Base-by-base conservation (phyloP, 2,888 invertebrate species). In the Encarsia formosa region DNA sequence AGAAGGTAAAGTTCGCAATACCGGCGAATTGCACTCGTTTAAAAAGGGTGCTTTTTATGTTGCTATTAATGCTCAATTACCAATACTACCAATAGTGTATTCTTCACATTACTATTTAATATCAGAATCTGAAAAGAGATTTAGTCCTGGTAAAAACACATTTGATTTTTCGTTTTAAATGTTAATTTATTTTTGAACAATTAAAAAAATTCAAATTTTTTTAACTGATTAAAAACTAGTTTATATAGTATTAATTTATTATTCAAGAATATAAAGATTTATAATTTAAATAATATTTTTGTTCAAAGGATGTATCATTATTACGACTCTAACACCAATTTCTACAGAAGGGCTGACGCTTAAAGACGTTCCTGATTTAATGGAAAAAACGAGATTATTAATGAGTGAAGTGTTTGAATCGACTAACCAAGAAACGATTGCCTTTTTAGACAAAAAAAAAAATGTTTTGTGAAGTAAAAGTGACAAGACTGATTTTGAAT, bases 41-140 rank as follows among this genome's bases (percentile, higher is more conserved):
- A 97, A 97, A 75, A 97, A 97, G 75, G 96, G 96, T 45, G 96
- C 95, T 47, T 97, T 97, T 75, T 90, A 94, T 75, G 81, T 94
- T 69, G 96, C 96, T 44, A 86, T 95, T 63, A 84, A 87, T 67
- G 85, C 88, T 15, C 89, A 92, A 77, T 81, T 93, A 63, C 94
- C 94, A 20, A 87, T 95, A 58, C 77, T 93, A 72, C 95, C 95
- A 6, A 84, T 95, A 40, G 92, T 95, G 22, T 88, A 88, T 71
- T 93, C 93, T 64, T 87, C 88, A 56, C n/a, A n/a, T n/a, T 94
- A 92, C 74, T 80, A 83, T 69, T 90, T 90, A 71, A 77, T 90
- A 42, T 85, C 88, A 63, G 80, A 79, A 65, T 80, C 82, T 60
- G 82, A n/a, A n/a, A n/a, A n/a, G n/a, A n/a, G n/a, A n/a, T n/a